Evolutionary conservation across 2,888 invertebrate genomes (phyloP), one percentile per base, ranked within the genome.

Genomic region (Drosophila pullipes): DNA sequence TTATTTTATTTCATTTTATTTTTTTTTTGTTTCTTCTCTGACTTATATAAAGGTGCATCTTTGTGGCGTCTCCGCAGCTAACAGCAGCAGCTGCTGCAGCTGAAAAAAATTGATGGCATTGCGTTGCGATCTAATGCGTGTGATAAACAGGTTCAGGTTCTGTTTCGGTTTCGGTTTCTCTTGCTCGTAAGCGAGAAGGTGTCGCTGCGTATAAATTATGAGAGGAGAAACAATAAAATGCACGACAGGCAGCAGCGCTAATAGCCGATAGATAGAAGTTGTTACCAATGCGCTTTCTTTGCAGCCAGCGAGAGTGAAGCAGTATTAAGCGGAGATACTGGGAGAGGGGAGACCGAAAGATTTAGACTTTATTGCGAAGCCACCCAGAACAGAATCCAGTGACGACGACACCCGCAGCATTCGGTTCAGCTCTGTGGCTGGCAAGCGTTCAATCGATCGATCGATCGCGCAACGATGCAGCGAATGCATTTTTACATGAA

Each of bases 161-260:
- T 71, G 70, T 37, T 55, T 25, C 35, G 0, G 37, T 55, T 55
- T 57, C 57, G 18, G 57, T 57, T 76, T 69, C 62, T 37, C 53
- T 37, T 33, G 30, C 44, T 22, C 50, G 50, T 41, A 39, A 33
- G 69, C 57, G 22, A 25, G 55, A 81, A 85, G 85, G 85, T 85
- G 85, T 85, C 85, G 85, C 88, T 78, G 80, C 81, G 76, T 89
- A 91, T 91, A 91, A 91, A 89, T 91, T 91, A 91, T 91, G 83
- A 82, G 81, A 69, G 70, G 64, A 74, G 71, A 77, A 76, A 91
- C 90, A 92, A 92, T 92, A 92, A 91, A 91, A 85, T 72, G 90
- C 90, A 84, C 92, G 89, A 82, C 91, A 86, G 86, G 92, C 90
- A 90, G 90, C 89, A 86, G 83, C 83, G 72, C 89, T 89, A 91